phyloP scores from a whole-genome alignment of 2,797 vertebrate species.

The Rhynchotus rufescens region DNA sequence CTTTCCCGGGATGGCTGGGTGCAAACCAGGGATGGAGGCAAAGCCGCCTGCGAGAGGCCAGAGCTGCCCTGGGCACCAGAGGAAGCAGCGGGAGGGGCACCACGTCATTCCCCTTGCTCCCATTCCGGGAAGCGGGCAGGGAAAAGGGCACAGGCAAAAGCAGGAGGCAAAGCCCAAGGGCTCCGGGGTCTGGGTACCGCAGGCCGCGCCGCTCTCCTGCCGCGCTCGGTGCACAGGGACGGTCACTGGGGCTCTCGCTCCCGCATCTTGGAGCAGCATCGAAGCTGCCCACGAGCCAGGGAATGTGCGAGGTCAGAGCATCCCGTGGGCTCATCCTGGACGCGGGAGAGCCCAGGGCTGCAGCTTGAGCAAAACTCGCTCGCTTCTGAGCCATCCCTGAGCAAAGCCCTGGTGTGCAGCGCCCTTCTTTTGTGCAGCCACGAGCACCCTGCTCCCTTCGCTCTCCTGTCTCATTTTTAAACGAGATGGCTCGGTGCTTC shows the following conservation, averaged over 20 bases:
- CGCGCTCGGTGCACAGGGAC: neutral
- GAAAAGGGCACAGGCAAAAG: neutral
- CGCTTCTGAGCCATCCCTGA: slow-evolving; percentile 13
- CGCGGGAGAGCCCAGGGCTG: neutral
- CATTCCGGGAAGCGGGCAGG: accelerated
- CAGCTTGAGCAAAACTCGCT: neutral
- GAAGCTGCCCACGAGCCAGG: neutral
- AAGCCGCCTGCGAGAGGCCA: neutral
- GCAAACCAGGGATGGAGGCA: accelerated
- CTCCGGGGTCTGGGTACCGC: neutral
- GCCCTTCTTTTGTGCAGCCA: slow-evolving; percentile 15
- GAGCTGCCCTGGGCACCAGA: too few species aligned
- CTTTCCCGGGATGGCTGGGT: neutral
- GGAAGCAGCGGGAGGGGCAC: neutral
- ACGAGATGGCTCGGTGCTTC: slow-evolving; percentile 34
- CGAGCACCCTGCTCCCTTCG: neutral
- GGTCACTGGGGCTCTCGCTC: neutral
- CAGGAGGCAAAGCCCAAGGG: neutral
- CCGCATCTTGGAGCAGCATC: neutral
- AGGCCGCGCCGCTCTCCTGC: neutral
- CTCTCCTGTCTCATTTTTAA: neutral
- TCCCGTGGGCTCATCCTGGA: neutral
- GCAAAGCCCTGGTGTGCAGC: neutral
- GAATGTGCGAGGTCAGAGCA: neutral
- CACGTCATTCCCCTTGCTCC: accelerated